Conservation (phyloP, 2,113 vertebrate genomes). For the Cyanocitta stelleri region DNA sequence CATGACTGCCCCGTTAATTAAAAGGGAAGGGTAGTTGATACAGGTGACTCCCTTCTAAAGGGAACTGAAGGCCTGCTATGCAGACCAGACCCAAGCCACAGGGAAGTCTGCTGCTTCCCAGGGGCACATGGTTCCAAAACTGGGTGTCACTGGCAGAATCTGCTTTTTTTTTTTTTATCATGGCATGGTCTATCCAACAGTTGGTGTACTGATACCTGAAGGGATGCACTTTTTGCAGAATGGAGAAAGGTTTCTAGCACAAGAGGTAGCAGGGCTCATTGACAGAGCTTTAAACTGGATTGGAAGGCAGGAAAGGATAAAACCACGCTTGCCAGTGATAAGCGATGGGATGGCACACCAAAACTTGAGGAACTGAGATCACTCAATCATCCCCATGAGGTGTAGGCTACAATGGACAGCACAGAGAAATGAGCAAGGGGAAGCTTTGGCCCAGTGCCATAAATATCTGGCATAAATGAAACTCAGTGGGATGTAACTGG, state of each 20-base stretch:
- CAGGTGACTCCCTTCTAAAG: background rate
- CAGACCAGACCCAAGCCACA: background rate
- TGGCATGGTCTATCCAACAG: background rate
- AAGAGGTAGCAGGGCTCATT: background rate
- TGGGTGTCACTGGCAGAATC: background rate
- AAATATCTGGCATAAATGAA: background rate
- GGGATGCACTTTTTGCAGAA: background rate
- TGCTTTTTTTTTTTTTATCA: background rate
- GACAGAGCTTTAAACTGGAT: background rate
- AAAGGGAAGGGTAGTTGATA: background rate
- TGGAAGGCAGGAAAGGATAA: background rate
- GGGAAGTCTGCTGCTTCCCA: background rate
- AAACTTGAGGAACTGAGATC: background rate
- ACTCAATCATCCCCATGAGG: too few relatives aligned
- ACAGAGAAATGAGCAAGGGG: background rate
- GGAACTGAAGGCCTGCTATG: fast-evolving
- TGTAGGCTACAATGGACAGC: background rate
- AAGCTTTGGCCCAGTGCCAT: background rate
- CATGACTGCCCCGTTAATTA: fast-evolving
- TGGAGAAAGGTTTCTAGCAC: background rate
- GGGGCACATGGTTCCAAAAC: fast-evolving
- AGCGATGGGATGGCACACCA: background rate
- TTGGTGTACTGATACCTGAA: background rate
- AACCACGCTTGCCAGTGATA: background rate
- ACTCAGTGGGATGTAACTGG: background rate